Percentiles rank a stretch among this genome's conserved stretches.
Evolutionary conservation across 2,888 invertebrate species (phyloP).

Genomic region (Polymixis flavicincta): DNA sequence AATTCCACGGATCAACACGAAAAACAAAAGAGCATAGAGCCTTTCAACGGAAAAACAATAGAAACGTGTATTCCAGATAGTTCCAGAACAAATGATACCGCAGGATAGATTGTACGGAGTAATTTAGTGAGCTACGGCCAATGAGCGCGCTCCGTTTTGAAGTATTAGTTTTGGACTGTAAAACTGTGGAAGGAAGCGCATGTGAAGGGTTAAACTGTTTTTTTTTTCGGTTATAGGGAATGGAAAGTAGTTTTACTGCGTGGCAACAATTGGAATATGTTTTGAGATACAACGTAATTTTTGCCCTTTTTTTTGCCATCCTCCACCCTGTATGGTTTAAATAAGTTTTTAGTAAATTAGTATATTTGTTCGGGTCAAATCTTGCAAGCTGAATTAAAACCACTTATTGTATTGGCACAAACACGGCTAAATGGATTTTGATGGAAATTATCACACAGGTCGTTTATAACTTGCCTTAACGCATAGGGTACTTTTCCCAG

Average conservation of each 20-base stretch:
- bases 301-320: no score
- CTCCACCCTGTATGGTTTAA: no score
- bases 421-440: no score
- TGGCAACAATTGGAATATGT: conserved; percentile 10
- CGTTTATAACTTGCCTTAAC: no score
- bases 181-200: conserved; percentile 44
- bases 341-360: no score
- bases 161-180: conserved; percentile 51
- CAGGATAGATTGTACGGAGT: conserved; percentile 59
- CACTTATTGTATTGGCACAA: no score
- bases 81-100: conserved; percentile 51
- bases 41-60: conserved; percentile 49
- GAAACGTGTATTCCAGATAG: conserved; percentile 36
- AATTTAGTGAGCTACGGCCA: conserved; percentile 56
- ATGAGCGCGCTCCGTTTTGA: conserved; percentile 49
- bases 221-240: conserved; percentile 15
- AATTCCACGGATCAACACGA: conserved; percentile 40
- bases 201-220: conserved; percentile 23
- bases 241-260: conserved; percentile 1
- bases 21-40: conserved; percentile 38
- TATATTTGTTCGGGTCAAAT: no score
- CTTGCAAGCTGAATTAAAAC: no score
- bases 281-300: neutral
- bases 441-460: no score
- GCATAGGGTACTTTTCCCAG: no score